phyloP scores from a whole-genome alignment of 2,113 vertebrate species.

The Electrona antarctica region DNA sequence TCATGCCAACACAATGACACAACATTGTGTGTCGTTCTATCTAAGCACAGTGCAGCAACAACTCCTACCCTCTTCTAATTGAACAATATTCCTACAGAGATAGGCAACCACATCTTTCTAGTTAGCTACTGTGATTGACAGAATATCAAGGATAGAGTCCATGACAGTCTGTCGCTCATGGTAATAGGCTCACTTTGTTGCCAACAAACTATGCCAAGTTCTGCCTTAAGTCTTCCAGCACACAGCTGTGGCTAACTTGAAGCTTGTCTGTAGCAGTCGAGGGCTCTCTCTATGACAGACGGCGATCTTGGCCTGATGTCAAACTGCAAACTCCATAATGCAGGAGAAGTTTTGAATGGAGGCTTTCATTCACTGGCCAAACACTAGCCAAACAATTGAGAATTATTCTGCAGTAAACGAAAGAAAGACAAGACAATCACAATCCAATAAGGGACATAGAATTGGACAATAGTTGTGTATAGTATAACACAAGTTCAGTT shows the following conservation, averaged over 20 bases:
- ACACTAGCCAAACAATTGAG: background rate
- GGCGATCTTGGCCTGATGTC: conserved; percentile 6
- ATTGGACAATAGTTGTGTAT: background rate
- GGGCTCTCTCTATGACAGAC: background rate
- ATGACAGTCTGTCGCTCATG: too few relatives aligned
- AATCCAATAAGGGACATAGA: background rate
- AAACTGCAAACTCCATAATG: conserved; percentile 14
- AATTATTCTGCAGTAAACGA: too few relatives aligned
- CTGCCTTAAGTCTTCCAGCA: background rate
- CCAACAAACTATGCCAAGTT: background rate
- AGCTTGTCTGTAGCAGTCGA: background rate
- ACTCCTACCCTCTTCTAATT: too few relatives aligned
- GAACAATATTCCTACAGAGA: too few relatives aligned
- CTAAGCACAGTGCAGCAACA: too few relatives aligned
- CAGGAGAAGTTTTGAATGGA: background rate
- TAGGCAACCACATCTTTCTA: too few relatives aligned
- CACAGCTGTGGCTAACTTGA: background rate
- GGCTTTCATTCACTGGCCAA: background rate
- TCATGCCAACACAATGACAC: too few relatives aligned
- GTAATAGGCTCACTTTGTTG: background rate
- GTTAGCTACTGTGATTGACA: too few relatives aligned
- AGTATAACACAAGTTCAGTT: background rate
- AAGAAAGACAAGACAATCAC: background rate
- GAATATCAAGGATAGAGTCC: too few relatives aligned
- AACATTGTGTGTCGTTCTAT: too few relatives aligned